Base-by-base conservation (phyloP, 2,113 vertebrate species). In the Pluvialis apricaria region DNA sequence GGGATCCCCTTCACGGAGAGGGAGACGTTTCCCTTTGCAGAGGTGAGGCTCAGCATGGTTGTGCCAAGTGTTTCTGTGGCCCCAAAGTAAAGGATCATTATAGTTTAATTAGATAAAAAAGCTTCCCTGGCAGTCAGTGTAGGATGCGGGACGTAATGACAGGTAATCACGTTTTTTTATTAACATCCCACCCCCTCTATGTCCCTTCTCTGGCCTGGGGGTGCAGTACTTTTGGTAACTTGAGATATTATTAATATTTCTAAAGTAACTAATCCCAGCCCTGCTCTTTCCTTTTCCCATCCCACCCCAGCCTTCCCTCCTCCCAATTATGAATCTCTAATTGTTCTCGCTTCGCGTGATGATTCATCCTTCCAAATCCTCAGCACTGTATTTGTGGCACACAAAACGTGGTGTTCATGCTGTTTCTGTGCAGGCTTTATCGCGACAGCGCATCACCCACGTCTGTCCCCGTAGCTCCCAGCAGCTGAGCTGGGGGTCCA, bases 401-500 rank as follows among this genome's bases (percentile, higher is more conserved):
- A 15, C 28, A 9, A 25, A 45, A 29, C 2, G 5, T 10, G 77
- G 8, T 20, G 73, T 51, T 64, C 4, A 28, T 71, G 90, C 47
- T 36, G 42, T 25, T 91, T 25, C 58, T 22, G 19, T 31, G 49
- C 26, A 31, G 72, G 44, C 64, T 95, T 71, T 61, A 4, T 70
- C 9, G 2, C 1, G 6, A n/a, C 2, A 3, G 13, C 5, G 25
- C 1, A 3, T 61, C 45, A 13, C 36, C 24, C 11, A 0, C 17
- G 4, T 44, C 80, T 64, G 8, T 62, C 62, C 72, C 28, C 2
- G 19, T 9, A 77, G 69, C 44, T 44, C 58, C 68, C 7, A 3
- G 61, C 80, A 49, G 71, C 82, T 54, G 88, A 79, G 71, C 82
- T 72, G 79, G 31, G 22, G 28, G 52, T 76, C 32, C 62, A 22